A percentile compares a stretch with the other conserved stretches of the same genome.
These are phyloP conservation scores for Etheostoma spectabile DNA, from an alignment of 2,113 vertebrate species.

Conservation along the genomic window DNA sequence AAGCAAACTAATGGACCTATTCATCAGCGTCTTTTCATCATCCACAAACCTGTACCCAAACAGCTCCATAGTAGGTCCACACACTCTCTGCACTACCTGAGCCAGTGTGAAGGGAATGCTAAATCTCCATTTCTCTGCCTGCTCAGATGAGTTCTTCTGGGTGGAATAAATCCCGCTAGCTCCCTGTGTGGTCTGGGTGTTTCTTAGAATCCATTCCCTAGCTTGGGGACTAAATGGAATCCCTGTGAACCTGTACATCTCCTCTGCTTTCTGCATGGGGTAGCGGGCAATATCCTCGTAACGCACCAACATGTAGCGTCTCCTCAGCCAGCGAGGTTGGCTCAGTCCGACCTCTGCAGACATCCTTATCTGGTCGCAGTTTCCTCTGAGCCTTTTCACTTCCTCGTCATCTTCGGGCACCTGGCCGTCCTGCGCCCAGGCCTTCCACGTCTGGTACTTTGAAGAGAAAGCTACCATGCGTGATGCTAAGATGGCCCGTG, in stretches of 20 bases:
- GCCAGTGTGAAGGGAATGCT: constrained; percentile 94
- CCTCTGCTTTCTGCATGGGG: constrained; percentile 91
- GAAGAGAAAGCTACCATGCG: constrained; percentile 94
- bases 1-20: constrained; percentile 93
- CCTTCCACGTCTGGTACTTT: constrained; percentile 93
- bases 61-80: constrained; percentile 90
- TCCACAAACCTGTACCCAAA: constrained; percentile 92
- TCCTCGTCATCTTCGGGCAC: constrained; percentile 89
- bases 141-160: constrained; percentile 94
- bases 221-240: constrained; percentile 91
- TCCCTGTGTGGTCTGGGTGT: constrained; percentile 88
- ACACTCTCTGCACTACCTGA: constrained; percentile 92
- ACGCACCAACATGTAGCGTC: constrained; percentile 94
- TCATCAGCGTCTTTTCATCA: constrained; percentile 85
- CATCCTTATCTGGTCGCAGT: constrained; percentile 91
- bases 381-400: constrained; percentile 89
- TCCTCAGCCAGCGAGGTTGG: constrained; percentile 89
- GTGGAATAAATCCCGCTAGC: constrained; percentile 91
- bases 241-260: constrained; percentile 94
- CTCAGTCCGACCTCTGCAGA: constrained; percentile 92
- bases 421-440: constrained; percentile 89
- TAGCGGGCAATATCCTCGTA: constrained; percentile 94
- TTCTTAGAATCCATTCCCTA: constrained; percentile 91
- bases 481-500: constrained; percentile 93
- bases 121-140: constrained; percentile 96